Conservation (phyloP, 1,140 invertebrate genomes). For the Drosophila varians region DNA sequence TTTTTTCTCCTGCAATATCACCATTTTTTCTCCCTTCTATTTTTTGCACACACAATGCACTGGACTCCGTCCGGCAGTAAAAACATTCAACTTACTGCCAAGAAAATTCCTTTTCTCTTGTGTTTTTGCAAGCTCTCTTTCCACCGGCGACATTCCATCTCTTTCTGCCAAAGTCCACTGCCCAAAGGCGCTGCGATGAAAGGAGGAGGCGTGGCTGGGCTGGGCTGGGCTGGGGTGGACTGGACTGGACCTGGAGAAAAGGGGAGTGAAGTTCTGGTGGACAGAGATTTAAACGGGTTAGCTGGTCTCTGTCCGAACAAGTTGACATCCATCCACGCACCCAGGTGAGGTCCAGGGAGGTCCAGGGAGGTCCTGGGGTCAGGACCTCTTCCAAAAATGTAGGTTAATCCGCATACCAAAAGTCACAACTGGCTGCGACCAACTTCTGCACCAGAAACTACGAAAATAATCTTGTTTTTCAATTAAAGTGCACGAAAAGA, state of each 20-base stretch:
- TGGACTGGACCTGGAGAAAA: too few species aligned
- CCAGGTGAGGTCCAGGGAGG: slow-evolving; percentile 9
- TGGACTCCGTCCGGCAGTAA: slow-evolving; percentile 38
- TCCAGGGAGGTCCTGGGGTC: not conserved
- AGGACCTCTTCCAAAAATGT: not conserved
- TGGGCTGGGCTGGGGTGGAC: not conserved
- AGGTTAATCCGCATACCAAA: slow-evolving; percentile 23
- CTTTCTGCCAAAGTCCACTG: slow-evolving; percentile 45
- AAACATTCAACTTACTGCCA: slow-evolving; percentile 60
- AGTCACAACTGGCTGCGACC: too few species aligned
- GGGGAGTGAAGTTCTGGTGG: too few species aligned
- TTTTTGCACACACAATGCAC: slow-evolving; percentile 53
- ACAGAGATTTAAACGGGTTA: slow-evolving; percentile 54
- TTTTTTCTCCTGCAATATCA: not conserved
- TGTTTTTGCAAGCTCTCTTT: not conserved
- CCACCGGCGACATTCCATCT: not conserved
- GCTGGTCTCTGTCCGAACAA: slow-evolving; percentile 43
- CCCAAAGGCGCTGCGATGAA: slow-evolving; percentile 40
- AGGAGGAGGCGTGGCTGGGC: not conserved
- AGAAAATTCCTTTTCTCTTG: slow-evolving; percentile 49
- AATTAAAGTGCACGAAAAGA: slow-evolving; percentile 1
- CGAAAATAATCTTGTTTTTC: slow-evolving; percentile 35
- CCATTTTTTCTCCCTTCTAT: not conserved
- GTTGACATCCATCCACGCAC: slow-evolving; percentile 41
- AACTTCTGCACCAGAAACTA: too few species aligned